These are phyloP conservation scores for Myrmecobius fasciatus DNA, from an alignment of 2,113 vertebrate species.

Conservation along the genomic window DNA sequence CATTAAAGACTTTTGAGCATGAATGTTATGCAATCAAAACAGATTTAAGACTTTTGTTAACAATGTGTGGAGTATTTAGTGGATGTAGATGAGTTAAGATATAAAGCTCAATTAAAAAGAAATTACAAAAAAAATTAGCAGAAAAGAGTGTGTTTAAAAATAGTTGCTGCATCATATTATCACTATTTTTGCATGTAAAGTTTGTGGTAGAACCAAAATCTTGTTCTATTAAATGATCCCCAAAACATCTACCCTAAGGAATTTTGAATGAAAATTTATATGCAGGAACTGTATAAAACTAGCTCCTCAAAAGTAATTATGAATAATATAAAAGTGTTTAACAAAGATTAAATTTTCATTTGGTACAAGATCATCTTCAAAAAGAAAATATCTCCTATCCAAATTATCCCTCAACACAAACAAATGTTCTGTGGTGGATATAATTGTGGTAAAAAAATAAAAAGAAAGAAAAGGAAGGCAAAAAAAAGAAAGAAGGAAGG, in stretches of 20 bases:
- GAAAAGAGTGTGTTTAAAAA: conserved; percentile 58
- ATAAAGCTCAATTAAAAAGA: conserved; percentile 18
- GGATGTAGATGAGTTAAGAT: background rate
- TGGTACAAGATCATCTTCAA: background rate
- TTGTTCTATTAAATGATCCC: background rate
- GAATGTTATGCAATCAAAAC: conserved; percentile 19
- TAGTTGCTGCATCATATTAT: conserved; percentile 59
- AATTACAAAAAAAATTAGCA: conserved; percentile 28
- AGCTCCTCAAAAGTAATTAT: background rate
- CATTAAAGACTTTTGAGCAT: background rate
- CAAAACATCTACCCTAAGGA: background rate
- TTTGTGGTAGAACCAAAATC: conserved; percentile 8
- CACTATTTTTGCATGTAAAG: conserved; percentile 56
- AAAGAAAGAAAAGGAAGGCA: too few relatives aligned
- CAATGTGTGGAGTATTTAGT: background rate
- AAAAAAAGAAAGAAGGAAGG: too few relatives aligned
- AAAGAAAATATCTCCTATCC: background rate
- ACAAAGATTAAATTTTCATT: background rate
- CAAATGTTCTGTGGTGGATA: background rate
- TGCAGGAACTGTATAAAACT: background rate
- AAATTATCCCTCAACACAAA: background rate
- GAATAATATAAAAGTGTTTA: background rate
- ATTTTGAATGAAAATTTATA: background rate
- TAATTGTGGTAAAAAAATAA: background rate
- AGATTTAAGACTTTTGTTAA: background rate